Base-by-base conservation (phyloP, 2,888 invertebrate genomes). In the Agrenia bidenticulata region DNA sequence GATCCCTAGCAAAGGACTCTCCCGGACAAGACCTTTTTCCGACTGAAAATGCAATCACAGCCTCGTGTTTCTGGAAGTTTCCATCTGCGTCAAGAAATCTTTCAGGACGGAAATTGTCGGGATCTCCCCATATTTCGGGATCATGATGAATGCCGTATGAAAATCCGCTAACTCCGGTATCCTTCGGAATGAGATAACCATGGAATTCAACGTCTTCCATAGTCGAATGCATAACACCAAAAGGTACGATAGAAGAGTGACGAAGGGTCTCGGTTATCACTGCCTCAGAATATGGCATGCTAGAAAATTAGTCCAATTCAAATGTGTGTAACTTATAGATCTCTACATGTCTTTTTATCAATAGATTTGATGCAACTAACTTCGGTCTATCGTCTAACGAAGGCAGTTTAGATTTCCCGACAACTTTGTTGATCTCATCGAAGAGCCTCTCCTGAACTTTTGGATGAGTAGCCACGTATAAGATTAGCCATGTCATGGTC, bases 51-150 rank as follows among this genome's bases (percentile, higher is more conserved):
- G 64, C 32, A 11, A 64, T 27, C 5, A 62, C 7, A 19, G 61
- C 27, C 21, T 67, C 67, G 57, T 39, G 64, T 42, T 61, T 64
- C 41, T 59, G 61, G 0, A 41, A 21, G n/a, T 64, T 68, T 17
- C 62, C 60, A 17, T 67, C 64, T 2, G 41, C 37, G 19, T 13
- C 49, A 1, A 72, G n/a, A 49, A 71, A 73, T 17, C 74, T 17
- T 41, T 69, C 69, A 0, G 74, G 72, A 2, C 66, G 64, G 17
- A 74, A 74, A 9, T 45, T 37, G 11, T 70, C 62, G 0, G 70
- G 70, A 41, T 71, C 67, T n/a, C 27, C 63, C 70, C 71, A 74
- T 24, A 67, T 50, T 2, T 23, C 37, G 1, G 61, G 61, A 39
- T 73, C 71, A 11, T 65, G 24, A 49, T 66, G 70, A 32, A 66